Evolutionary conservation across 2,113 vertebrate species (phyloP), one percentile per base, ranked within the genome.

Genomic region (Nibea albiflora): DNA sequence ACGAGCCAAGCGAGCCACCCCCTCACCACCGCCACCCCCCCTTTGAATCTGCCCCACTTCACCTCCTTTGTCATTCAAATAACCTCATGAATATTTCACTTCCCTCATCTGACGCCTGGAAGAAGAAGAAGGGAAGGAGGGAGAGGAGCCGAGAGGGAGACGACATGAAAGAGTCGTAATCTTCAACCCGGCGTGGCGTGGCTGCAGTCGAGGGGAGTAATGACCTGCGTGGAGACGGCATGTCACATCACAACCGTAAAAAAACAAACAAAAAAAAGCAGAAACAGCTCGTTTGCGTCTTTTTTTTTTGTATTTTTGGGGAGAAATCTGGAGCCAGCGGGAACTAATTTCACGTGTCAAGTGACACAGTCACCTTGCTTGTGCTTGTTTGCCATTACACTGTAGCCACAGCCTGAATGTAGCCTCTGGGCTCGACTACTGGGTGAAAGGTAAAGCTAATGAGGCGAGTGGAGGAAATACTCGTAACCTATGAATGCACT

Each of bases 71-170:
- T 92, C 93, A 93, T 94, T 92, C 88, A 92, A 80, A 94, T 92
- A 80, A 85, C 81, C 87, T 92, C 86, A 92, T 95, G 90, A 94
- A 94, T 94, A 94, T 93, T 94, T 94, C 87, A 92, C 80, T 22
- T 7, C 44, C 75, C 44, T 61, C 65, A 75, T 90, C 58, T 83
- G 81, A 83, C 9, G 17, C 42, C 57, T 42, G 50, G 57, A 10
- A n/a, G 67, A 46, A n/a, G 67, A 46, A 15, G 64, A 46, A 15
- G 64, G 50, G 39, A 22, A 64, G 56, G 64, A 50, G 26, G 35
- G 76, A 90, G 92, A 92, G 89, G 85, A 85, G 90, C 47, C 31
- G 47, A 92, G 94, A 89, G 92, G 91, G 92, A 49, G 73, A 80
- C 62, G 73, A 80, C 62, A 71, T 73, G 80, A 82, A 80, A 85